A percentile compares a stretch with the other conserved stretches of the same genome.
These are phyloP conservation scores for Spilogale gracilis DNA, from an alignment of 2,113 vertebrate genomes.

Conservation along the genomic window DNA sequence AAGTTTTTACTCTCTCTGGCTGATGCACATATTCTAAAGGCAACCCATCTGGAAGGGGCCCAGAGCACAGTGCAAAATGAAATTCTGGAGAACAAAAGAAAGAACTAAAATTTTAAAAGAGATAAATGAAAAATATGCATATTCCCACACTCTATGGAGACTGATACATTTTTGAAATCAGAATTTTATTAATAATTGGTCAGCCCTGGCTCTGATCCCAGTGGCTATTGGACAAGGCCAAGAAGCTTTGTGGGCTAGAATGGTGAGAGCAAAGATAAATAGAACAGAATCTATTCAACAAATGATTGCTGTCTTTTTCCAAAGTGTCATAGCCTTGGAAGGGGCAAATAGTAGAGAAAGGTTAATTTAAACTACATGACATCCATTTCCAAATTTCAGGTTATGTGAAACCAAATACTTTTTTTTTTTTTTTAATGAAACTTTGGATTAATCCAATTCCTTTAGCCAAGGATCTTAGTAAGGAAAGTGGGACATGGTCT, in stretches of 20 bases:
- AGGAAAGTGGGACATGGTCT: neutral
- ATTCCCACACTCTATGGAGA: neutral
- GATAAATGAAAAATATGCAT: neutral
- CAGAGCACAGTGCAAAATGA: neutral
- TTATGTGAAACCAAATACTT: neutral
- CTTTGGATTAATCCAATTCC: neutral
- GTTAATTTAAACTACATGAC: neutral
- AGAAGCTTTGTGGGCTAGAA: neutral
- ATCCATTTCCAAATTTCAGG: neutral
- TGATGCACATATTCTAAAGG: neutral
- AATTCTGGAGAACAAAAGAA: slow-evolving; percentile 23
- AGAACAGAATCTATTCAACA: neutral
- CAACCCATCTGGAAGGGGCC: neutral
- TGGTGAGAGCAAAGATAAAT: neutral
- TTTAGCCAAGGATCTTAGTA: slow-evolving; percentile 11
- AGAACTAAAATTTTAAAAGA: slow-evolving; percentile 25
- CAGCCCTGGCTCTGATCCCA: neutral
- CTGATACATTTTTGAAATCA: neutral
- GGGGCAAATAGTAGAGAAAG: neutral
- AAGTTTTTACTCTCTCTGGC: neutral
- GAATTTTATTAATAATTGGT: neutral
- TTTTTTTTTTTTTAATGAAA: too few species aligned
- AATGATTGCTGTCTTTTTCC: neutral
- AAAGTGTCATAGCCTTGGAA: neutral
- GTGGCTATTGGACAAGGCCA: neutral